Evolutionary conservation across 1,140 invertebrate genomes (phyloP).

Genomic region (Eumaeus atala): DNA sequence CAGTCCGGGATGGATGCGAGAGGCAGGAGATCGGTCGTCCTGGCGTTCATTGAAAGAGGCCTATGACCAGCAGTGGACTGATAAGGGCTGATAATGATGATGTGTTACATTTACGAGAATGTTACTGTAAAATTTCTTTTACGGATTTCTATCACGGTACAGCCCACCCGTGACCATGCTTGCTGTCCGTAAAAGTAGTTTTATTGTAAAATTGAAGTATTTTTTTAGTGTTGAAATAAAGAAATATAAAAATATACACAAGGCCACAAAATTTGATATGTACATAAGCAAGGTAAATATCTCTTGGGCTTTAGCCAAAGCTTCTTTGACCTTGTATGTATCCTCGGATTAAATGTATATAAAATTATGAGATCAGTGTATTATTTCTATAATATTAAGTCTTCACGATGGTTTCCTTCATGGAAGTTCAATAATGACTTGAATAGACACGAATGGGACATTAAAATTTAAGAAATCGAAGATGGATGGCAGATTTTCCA

Average conservation of each 20-base stretch:
- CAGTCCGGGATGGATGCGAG: no score
- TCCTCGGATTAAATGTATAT: conserved; percentile 12
- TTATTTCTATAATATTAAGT: not conserved
- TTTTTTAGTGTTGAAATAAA: no score
- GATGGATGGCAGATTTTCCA: conserved; percentile 3
- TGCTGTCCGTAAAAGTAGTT: no score
- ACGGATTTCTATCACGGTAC: no score
- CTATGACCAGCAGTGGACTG: no score
- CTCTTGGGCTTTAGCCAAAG: conserved; percentile 10
- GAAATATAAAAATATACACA: conserved; percentile 3
- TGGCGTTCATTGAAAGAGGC: no score
- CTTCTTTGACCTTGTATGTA: conserved; percentile 8
- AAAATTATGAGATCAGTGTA: conserved; percentile 11
- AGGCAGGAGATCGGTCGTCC: no score
- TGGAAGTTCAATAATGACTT: conserved; percentile 5
- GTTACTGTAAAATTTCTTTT: no score
- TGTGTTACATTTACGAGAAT: no score
- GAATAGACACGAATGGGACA: conserved; percentile 1
- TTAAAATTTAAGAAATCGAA: not conserved
- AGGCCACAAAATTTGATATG: conserved; percentile 7
- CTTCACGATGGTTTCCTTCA: not conserved
- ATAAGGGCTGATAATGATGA: no score
- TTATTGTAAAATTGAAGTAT: no score
- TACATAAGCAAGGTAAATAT: not conserved
- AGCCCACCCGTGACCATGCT: no score